phyloP scores from a whole-genome alignment of 2,888 invertebrate genomes.

The Rapana venosa region DNA sequence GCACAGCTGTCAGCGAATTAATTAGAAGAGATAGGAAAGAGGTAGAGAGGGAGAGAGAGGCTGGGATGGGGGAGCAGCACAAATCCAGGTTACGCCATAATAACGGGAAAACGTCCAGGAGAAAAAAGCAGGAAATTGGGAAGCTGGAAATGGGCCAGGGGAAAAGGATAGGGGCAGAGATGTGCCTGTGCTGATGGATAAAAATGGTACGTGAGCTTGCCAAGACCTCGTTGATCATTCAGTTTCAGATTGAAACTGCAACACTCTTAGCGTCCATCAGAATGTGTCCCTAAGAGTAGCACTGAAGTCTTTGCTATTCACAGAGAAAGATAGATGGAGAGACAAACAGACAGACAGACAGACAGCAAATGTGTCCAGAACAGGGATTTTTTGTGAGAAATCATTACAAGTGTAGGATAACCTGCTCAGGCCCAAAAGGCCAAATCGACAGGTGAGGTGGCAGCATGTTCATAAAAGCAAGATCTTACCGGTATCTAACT shows the following conservation, averaged over 20 bases:
- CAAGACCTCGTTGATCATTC: background rate
- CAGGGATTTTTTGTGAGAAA: no score
- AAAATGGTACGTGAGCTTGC: slow-evolving; percentile 22
- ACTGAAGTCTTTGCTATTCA: no score
- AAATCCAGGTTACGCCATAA: background rate
- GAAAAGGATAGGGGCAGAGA: background rate
- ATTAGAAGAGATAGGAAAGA: background rate
- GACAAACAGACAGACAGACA: no score
- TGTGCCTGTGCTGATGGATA: slow-evolving; percentile 10
- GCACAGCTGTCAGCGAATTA: background rate
- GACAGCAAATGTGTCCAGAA: no score
- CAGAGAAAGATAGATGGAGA: no score
- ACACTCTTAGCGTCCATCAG: background rate
- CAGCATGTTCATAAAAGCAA: no score
- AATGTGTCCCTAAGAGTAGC: no score
- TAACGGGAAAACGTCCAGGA: background rate
- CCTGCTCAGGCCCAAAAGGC: no score
- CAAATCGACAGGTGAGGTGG: no score
- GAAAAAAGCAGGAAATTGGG: slow-evolving; percentile 19
- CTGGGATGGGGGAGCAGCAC: background rate
- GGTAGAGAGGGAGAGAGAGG: background rate
- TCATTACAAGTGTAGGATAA: no score
- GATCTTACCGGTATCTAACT: no score
- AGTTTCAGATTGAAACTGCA: background rate
- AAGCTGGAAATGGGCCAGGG: background rate